Evolutionary conservation across 1,140 invertebrate genomes (phyloP).

Genomic region (Caenorhabditis tropicalis): DNA sequence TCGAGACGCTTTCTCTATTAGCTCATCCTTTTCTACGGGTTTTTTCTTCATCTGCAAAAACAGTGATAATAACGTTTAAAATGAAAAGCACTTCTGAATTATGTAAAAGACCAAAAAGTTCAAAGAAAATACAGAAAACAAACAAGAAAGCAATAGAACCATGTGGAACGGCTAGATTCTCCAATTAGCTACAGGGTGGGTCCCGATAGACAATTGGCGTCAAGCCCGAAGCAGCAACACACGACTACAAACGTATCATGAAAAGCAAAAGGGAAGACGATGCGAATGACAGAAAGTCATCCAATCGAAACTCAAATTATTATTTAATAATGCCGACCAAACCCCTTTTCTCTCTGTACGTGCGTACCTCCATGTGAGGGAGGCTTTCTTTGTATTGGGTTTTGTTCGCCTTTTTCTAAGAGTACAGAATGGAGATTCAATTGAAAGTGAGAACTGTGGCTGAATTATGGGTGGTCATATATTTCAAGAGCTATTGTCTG

Average conservation of each 20-base stretch:
- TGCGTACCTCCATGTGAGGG: not conserved
- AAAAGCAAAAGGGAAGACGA: conserved; percentile 38
- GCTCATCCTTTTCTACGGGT: not conserved
- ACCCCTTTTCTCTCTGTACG: not conserved
- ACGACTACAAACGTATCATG: conserved; percentile 42
- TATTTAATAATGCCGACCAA: conserved; percentile 43
- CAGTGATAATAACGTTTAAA: not conserved
- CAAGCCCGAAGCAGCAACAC: conserved; percentile 6
- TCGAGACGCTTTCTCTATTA: conserved; percentile 11
- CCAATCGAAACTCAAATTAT: conserved; percentile 43
- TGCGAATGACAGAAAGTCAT: conserved; percentile 38
- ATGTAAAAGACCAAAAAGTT: not conserved
- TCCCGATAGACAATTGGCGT: conserved; percentile 39
- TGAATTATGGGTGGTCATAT: conserved; percentile 34
- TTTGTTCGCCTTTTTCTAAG: not conserved
- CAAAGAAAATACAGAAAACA: not conserved
- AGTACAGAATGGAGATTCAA: not conserved
- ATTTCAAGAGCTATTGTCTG: conserved; percentile 38
- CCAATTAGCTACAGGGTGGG: conserved; percentile 18
- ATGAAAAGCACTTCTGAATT: too few species aligned
- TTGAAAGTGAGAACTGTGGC: conserved; percentile 29
- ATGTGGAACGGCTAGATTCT: conserved; percentile 20
- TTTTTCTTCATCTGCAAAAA: conserved; percentile 36
- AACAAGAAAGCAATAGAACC: conserved; percentile 1
- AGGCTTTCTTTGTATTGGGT: not conserved